Evolutionary conservation across 2,113 vertebrate genomes (phyloP).

Genomic region (Zingel zingel): DNA sequence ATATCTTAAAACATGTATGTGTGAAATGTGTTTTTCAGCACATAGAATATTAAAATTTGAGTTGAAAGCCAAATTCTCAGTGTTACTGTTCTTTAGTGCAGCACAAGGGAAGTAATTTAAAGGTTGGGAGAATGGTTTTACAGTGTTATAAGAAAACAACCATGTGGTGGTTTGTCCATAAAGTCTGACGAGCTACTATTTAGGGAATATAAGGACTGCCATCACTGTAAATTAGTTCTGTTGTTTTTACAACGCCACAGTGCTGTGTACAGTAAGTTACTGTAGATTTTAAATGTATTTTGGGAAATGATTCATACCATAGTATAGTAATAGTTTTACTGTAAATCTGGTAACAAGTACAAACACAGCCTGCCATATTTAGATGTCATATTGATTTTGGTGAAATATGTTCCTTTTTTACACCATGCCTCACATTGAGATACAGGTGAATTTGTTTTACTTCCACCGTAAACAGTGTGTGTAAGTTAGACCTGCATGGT

Average conservation of each 20-base stretch:
- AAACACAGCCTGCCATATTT: neutral
- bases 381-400: neutral
- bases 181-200: slow-evolving; percentile 11
- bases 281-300: neutral
- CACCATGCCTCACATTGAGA: neutral
- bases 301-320: neutral
- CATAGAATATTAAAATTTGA: slow-evolving; percentile 32
- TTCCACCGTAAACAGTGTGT: no score
- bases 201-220: neutral
- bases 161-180: slow-evolving; percentile 20
- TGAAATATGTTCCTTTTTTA: neutral
- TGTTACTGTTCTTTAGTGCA: slow-evolving; percentile 9
- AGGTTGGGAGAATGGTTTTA: slow-evolving; percentile 10
- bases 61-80: slow-evolving; percentile 13
- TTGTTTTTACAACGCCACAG: neutral
- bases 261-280: neutral
- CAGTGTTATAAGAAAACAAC: slow-evolving; percentile 1
- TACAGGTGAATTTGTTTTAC: no score
- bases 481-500: no score
- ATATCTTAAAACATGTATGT: slow-evolving; percentile 29
- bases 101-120: slow-evolving; percentile 50
- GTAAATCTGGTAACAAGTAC: neutral
- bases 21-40: slow-evolving; percentile 31
- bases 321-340: neutral
- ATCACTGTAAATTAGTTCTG: slow-evolving; percentile 1